Base-by-base conservation (phyloP, 2,113 vertebrate genomes). In the Eurypyga helias region DNA sequence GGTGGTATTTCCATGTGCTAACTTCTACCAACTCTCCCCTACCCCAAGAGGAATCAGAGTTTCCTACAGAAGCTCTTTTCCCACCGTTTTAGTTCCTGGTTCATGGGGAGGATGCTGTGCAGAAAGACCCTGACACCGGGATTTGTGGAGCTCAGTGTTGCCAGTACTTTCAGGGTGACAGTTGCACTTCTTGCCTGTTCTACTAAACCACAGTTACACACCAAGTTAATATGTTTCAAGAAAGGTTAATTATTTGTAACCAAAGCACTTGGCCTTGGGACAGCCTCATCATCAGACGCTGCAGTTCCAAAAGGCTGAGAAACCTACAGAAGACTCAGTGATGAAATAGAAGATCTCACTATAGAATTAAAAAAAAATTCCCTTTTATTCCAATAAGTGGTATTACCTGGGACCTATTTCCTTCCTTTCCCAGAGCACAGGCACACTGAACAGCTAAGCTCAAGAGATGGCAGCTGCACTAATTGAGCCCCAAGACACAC, bases 41-140 rank as follows among this genome's bases (percentile, higher is more conserved):
- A 33, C 45, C 41, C 19, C 51, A 41, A 9, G 26, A 58, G 31
- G 13, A 79, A 36, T 8, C 57, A 9, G 9, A 1, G 2, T 66
- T 72, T 69, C 41, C 52, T 28, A 36, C 11, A 60, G 43, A 25
- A 83, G 15, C 19, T 34, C 17, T 14, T 3, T 2, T 3, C 2
- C 15, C 10, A 9, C 20, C 3, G 0, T 16, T 65, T 45, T 43
- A 17, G 38, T 45, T 43, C 1, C n/a, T 4, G 0, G n/a, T 83
- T 34, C 18, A 20, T 0, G 9, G 46, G 6, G 9, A 33, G n/a
- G 79, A 9, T 18, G 48, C 34, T 13, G 34, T 17, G 75, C n/a
- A 60, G 34, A 23, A 61, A 5, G 12, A 70, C 14, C 17, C 49
- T 0, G 1, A 48, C 2, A 13, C 18, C 8, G 29, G 23, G 21